Conservation (phyloP, 1,140 invertebrate species). For the Papilio polyxenes region DNA sequence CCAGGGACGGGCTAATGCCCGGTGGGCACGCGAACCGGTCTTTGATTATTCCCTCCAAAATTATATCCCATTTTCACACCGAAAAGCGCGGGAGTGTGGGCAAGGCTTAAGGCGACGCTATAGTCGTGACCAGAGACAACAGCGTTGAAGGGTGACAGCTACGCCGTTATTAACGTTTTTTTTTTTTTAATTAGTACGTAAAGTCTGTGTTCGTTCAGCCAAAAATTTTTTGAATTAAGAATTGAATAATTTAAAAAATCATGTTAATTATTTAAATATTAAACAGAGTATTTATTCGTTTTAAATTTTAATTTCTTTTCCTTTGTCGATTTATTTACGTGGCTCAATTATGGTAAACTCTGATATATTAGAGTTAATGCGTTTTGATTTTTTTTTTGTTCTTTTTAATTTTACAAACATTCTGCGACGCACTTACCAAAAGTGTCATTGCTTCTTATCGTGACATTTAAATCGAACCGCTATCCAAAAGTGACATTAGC, state of each 20-base stretch:
- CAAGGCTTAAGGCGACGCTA: conserved; percentile 54
- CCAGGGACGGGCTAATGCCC: conserved; percentile 74
- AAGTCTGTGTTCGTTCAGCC: not conserved
- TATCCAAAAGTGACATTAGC: conserved; percentile 57
- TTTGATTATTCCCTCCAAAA: conserved; percentile 78
- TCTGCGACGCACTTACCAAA: conserved; percentile 57
- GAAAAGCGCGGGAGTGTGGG: conserved; percentile 56
- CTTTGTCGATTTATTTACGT: conserved; percentile 35
- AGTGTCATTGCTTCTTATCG: conserved; percentile 57
- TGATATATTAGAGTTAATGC: conserved; percentile 19
- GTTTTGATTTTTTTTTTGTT: conserved; percentile 19
- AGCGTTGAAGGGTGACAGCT: conserved; percentile 35
- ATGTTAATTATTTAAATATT: no score
- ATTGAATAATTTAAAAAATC: not conserved
- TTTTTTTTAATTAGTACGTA: not conserved
- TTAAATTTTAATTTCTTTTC: conserved; percentile 4
- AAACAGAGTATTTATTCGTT: not conserved
- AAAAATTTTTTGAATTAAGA: not conserved
- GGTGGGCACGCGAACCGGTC: conserved; percentile 74
- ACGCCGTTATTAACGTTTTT: not conserved
- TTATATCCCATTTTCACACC: conserved; percentile 80
- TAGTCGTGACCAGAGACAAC: conserved; percentile 67
- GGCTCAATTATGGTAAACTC: not conserved
- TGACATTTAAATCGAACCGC: conserved; percentile 52
- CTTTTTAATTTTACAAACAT: conserved; percentile 43